These are phyloP conservation scores for Hypocryptadius cinnamomeus DNA, from an alignment of 2,113 vertebrate genomes.

Conservation along the genomic window DNA sequence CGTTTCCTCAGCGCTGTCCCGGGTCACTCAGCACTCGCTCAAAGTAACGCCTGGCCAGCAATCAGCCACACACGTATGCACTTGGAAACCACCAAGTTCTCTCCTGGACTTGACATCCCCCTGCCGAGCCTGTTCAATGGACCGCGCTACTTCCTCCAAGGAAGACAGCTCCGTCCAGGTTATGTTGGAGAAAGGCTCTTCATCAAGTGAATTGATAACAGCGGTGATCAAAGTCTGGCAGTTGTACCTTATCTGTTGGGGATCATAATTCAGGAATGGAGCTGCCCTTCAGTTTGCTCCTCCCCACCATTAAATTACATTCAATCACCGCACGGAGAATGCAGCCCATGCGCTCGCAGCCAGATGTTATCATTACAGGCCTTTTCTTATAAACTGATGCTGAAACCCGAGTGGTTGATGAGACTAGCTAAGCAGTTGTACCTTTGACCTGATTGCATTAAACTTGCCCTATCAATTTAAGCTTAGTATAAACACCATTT, in stretches of 20 bases:
- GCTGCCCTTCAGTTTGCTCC: slow-evolving; percentile 64
- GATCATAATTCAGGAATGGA: slow-evolving; percentile 70
- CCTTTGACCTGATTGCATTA: slow-evolving; percentile 84
- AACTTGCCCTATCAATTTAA: slow-evolving; percentile 86
- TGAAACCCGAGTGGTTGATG: slow-evolving; percentile 85
- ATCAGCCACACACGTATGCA: background rate
- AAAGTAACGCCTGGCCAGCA: background rate
- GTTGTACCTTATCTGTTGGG: slow-evolving; percentile 65
- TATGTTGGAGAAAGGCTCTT: slow-evolving; percentile 19
- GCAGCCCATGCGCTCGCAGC: slow-evolving; percentile 68
- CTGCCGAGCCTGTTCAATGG: background rate
- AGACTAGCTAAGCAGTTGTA: slow-evolving; percentile 85
- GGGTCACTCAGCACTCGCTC: background rate
- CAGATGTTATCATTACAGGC: slow-evolving; percentile 82
- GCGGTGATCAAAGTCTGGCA: slow-evolving; percentile 65
- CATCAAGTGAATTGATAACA: slow-evolving; percentile 14
- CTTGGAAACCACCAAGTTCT: background rate
- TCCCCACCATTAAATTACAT: slow-evolving; percentile 73
- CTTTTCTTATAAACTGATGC: slow-evolving; percentile 77
- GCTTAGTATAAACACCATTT: slow-evolving; percentile 84
- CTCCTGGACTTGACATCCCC: background rate
- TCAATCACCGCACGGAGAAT: slow-evolving; percentile 71
- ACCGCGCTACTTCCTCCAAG: background rate
- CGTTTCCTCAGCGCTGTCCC: background rate
- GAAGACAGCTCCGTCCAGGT: background rate